phyloP scores from a whole-genome alignment of 2,113 vertebrate genomes.

The Nicator chloris region DNA sequence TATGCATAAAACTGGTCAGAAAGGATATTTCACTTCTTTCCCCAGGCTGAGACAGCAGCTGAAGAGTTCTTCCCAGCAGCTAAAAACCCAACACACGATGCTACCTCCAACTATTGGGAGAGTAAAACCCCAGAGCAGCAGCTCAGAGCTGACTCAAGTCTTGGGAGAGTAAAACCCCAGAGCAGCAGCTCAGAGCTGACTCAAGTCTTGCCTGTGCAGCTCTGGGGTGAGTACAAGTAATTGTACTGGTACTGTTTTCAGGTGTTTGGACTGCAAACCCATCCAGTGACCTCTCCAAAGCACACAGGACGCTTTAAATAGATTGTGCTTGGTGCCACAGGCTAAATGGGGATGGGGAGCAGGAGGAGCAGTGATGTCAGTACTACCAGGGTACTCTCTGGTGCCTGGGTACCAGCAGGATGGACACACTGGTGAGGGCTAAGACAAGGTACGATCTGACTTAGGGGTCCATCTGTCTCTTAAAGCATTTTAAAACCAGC shows the following conservation, averaged over 20 bases:
- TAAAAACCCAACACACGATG: neutral
- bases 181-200: neutral
- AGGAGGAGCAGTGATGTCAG: neutral
- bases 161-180: neutral
- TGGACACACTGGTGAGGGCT: fast-evolving
- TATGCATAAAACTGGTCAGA: neutral
- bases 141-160: neutral
- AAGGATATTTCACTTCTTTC: neutral
- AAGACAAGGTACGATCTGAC: neutral
- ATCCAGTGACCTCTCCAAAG: neutral
- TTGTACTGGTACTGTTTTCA: neutral
- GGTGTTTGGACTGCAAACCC: neutral
- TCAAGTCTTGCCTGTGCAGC: neutral
- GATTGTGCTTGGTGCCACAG: neutral
- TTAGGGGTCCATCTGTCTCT: neutral
- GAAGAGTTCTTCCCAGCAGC: neutral
- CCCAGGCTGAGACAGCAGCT: neutral
- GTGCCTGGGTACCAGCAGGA: neutral
- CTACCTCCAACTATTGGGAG: neutral
- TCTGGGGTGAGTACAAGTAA: neutral
- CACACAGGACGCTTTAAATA: neutral
- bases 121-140: neutral
- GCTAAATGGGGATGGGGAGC: neutral
- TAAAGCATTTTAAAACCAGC: neutral
- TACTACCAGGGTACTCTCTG: neutral